These are phyloP conservation scores for Henricia sp. DNA, from an alignment of 53 echinoderm and acorn worm species.

Conservation along the genomic window DNA sequence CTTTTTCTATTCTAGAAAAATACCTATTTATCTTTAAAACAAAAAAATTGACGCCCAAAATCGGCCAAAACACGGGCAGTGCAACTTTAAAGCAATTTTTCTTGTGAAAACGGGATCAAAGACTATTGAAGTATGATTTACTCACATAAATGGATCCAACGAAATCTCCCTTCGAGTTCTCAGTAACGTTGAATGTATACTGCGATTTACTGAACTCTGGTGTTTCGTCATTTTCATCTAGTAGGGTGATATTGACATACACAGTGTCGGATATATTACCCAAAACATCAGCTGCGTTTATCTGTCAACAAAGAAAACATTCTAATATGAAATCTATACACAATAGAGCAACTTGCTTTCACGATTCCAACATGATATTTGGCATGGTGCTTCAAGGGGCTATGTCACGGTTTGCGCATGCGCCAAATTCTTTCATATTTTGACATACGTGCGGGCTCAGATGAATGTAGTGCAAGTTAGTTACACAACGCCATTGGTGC, in stretches of 20 bases:
- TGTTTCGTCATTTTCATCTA: conserved; percentile 43
- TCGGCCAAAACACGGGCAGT: no score
- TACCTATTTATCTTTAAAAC: not conserved
- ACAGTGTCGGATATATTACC: not conserved
- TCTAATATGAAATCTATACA: not conserved
- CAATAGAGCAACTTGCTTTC: no score
- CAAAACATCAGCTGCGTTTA: not conserved
- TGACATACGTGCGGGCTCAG: no score
- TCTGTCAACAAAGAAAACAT: not conserved
- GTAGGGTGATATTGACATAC: not conserved
- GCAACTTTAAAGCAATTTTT: no score
- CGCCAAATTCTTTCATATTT: no score
- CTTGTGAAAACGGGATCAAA: no score
- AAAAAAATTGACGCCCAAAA: no score
- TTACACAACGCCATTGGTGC: no score
- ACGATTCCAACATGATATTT: no score
- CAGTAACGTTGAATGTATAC: conserved; percentile 6
- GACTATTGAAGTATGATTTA: not conserved
- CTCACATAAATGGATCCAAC: conserved; percentile 5
- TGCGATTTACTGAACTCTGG: conserved; percentile 3
- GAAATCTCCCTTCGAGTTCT: conserved; percentile 14
- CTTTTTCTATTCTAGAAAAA: not conserved
- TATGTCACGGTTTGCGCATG: no score
- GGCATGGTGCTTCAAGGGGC: no score
- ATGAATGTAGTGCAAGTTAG: no score